Conservation (phyloP, 2,888 invertebrate genomes). For the Trachelus tabidus region DNA sequence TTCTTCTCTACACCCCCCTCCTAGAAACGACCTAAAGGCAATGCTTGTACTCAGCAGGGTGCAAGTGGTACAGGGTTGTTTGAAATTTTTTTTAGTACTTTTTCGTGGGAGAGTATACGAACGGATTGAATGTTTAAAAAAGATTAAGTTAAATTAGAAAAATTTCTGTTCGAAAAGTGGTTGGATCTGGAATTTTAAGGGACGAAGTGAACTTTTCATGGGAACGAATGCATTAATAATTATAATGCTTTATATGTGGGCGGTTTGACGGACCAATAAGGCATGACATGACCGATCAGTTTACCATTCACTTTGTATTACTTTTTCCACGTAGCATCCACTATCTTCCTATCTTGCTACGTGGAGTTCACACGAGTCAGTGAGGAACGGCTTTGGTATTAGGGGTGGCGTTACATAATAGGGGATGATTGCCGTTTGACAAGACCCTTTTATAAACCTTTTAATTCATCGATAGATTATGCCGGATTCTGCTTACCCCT, state of each 20-base stretch:
- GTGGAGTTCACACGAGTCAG: constrained; percentile 58
- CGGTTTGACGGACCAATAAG: constrained; percentile 60
- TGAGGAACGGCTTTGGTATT: constrained; percentile 24
- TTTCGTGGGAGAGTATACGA: neutral
- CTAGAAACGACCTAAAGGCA: neutral
- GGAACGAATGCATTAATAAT: constrained; percentile 44
- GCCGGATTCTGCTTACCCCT: neutral
- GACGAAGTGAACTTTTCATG: constrained; percentile 18
- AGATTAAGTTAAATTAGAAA: neutral
- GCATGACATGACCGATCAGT: constrained; percentile 60
- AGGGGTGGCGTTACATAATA: constrained; percentile 57
- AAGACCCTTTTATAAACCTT: constrained; percentile 39
- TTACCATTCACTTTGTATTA: constrained; percentile 44
- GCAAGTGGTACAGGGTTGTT: neutral
- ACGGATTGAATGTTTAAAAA: neutral
- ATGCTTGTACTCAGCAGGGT: neutral
- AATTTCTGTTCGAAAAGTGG: neutral
- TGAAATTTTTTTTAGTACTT: neutral
- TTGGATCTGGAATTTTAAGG: neutral
- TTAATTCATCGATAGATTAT: constrained; percentile 44
- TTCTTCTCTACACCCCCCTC: constrained; percentile 14
- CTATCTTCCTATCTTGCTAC: constrained; percentile 47
- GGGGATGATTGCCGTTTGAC: constrained; percentile 62
- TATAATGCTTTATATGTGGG: constrained; percentile 52
- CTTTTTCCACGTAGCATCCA: constrained; percentile 30